Evolutionary conservation across 2,113 vertebrate genomes (phyloP), one percentile per base, ranked within the genome.

Genomic region (Gorsachius goisagi): DNA sequence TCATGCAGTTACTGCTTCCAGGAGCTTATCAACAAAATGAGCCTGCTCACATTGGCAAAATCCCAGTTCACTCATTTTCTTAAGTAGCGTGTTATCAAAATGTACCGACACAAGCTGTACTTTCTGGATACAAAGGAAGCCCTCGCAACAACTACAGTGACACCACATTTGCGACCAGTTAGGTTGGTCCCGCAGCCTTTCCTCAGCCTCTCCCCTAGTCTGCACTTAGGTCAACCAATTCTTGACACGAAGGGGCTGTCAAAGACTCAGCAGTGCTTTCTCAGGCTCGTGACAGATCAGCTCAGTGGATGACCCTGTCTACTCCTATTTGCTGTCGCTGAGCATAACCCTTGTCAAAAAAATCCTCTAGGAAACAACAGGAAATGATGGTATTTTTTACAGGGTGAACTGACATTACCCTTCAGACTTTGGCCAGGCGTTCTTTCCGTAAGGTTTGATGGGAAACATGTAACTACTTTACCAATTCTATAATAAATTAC

Each of bases 21-120:
- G 62, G 35, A 95, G 56, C 85, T 91, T 96, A 97, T 91, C 93
- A 91, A 75, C 84, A 69, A 89, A 95, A 87, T 5, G 60, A 95
- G 86, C 30, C 73, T 49, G 79, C 79, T 93, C 90, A 17, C n/a
- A n/a, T 12, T 96, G 96, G 88, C 90, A 94, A 84, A 50, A 68
- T 33, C 90, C 78, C 92, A 94, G 82, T 49, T 90, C 71, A 32
- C 83, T 81, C 86, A 15, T 78, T 94, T 91, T 74, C 93, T 88
- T 67, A 83, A 88, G 75, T 3, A 84, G 76, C 5, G 0, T 3
- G 64, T 93, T 94, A 94, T 92, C 73, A 56, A 64, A 89, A 78
- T 1, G 2, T 63, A 85, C 62, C 6, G 1, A 95, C 50, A 73
- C 88, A 93, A 86, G 90, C 89, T 90, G 85, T 90, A 92, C 72